Evolutionary conservation across 2,113 vertebrate species (phyloP).

Genomic region (Pseudorhombus dupliciocellatus): DNA sequence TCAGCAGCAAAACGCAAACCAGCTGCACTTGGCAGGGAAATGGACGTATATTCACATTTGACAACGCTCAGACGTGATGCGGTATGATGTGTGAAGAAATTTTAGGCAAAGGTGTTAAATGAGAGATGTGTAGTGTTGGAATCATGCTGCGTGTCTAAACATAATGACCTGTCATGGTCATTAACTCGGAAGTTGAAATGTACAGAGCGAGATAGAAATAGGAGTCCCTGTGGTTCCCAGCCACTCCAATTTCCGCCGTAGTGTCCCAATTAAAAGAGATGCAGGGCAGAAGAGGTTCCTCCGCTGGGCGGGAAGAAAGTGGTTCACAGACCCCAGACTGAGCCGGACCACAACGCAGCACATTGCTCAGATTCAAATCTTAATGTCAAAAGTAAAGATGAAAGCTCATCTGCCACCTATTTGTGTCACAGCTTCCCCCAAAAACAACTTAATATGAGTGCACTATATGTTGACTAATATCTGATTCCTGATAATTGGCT

Average conservation of each 20-base stretch:
- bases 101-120: conserved; percentile 54
- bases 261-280: conserved; percentile 75
- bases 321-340: conserved; percentile 56
- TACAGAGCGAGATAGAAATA: conserved; percentile 58
- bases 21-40: conserved; percentile 20
- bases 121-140: conserved; percentile 41
- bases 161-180: conserved; percentile 52
- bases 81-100: conserved; percentile 41
- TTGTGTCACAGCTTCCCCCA: conserved; percentile 25
- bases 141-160: conserved; percentile 57
- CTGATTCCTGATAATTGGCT: not conserved
- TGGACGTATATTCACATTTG: conserved; percentile 27
- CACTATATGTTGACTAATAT: conserved; percentile 13
- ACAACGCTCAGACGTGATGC: conserved; percentile 9
- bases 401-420: conserved; percentile 39
- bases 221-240: conserved; percentile 57
- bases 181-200: conserved; percentile 65
- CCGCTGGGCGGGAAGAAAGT: conserved; percentile 48
- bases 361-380: conserved; percentile 49
- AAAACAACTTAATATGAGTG: not conserved
- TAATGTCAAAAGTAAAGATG: conserved; percentile 30
- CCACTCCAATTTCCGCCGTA: conserved; percentile 67
- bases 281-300: conserved; percentile 61
- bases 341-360: conserved; percentile 30
- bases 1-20: not conserved